These are phyloP conservation scores for Threskiornis aethiopicus DNA, from an alignment of 2,797 vertebrate genomes.

Conservation along the genomic window DNA sequence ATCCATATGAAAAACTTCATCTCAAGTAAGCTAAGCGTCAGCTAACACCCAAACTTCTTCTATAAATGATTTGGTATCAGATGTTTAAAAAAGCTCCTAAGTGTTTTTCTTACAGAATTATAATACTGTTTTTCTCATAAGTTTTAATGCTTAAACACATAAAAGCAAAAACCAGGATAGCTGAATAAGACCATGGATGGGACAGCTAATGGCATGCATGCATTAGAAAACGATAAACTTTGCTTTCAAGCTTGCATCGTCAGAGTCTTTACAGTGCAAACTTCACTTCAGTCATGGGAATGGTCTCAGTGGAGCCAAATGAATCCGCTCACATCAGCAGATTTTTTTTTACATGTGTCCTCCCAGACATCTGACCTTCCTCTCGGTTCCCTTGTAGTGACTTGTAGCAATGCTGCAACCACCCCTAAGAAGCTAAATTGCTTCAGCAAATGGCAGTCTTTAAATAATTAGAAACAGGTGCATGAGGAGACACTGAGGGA, in stretches of 20 bases:
- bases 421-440: neutral
- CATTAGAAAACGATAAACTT: neutral
- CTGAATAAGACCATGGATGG: neutral
- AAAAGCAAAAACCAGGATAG: neutral
- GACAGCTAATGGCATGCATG: neutral
- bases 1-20: neutral
- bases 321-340: neutral
- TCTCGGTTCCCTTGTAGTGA: neutral
- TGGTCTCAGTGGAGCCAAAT: neutral
- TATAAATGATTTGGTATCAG: neutral
- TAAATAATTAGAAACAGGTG: neutral
- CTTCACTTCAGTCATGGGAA: neutral
- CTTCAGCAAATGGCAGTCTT: neutral
- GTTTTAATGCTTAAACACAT: neutral
- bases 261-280: neutral
- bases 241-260: neutral
- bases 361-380: neutral
- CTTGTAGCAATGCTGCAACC: neutral
- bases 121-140: neutral
- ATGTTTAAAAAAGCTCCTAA: neutral
- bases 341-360: neutral
- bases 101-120: neutral
- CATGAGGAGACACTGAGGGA: neutral
- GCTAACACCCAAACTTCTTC: neutral
- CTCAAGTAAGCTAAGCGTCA: neutral